Percentiles rank a stretch among this genome's conserved stretches.
Evolutionary conservation across 2,113 vertebrate genomes (phyloP).

Genomic region (Excalfactoria chinensis): DNA sequence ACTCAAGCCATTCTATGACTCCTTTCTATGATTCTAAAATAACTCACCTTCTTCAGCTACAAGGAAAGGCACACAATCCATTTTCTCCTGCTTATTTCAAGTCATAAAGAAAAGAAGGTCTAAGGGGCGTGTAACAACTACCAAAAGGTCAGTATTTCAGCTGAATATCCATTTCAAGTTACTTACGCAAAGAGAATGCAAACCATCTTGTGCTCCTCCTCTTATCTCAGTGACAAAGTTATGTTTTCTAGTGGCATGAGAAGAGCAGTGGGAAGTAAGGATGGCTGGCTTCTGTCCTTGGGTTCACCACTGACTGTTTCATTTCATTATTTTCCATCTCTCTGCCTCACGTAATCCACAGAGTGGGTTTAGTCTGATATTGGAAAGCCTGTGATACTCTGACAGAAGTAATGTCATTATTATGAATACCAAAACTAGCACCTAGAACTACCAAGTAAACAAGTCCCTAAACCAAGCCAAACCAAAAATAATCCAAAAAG

Average conservation of each 20-base stretch:
- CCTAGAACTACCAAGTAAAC: not conserved
- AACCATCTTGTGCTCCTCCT: not conserved
- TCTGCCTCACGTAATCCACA: not conserved
- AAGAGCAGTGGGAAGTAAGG: not conserved
- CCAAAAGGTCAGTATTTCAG: conserved; percentile 23
- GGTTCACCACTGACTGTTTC: not conserved
- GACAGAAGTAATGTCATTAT: not conserved
- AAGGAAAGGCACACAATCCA: not conserved
- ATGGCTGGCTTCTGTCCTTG: not conserved
- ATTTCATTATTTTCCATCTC: not conserved
- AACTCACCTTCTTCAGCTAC: not conserved
- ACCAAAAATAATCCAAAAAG: not conserved
- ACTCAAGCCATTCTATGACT: too few relatives aligned
- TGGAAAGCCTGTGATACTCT: not conserved
- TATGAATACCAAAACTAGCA: not conserved
- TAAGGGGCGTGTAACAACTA: not conserved
- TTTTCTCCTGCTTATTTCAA: not conserved
- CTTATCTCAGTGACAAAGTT: not conserved
- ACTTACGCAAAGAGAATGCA: not conserved
- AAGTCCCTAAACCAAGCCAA: not conserved
- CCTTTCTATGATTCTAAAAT: not conserved
- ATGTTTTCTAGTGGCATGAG: not conserved
- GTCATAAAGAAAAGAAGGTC: not conserved
- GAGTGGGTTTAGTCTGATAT: not conserved
- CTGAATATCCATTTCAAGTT: not conserved